Conservation (phyloP, 2,113 vertebrate genomes). For the Charina bottae region DNA sequence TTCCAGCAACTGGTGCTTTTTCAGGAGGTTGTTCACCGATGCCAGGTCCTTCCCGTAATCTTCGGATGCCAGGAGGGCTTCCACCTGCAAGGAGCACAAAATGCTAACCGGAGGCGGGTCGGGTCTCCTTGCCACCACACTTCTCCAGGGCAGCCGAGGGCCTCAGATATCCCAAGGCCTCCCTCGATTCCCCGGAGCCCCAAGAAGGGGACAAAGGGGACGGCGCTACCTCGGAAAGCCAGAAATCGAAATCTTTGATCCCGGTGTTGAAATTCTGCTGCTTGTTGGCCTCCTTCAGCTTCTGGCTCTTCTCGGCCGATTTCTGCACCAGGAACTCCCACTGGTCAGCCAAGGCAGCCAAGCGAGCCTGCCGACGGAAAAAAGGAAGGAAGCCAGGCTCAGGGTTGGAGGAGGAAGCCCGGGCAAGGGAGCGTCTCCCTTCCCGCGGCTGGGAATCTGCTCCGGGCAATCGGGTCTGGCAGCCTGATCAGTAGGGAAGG, state of each 20-base stretch:
- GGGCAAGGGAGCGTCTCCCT: neutral
- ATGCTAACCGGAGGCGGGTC: neutral
- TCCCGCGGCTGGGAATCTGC: neutral
- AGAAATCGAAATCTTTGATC: constrained; percentile 99
- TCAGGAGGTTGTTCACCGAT: constrained; percentile 97
- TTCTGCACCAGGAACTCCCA: constrained; percentile 99
- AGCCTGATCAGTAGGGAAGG: neutral
- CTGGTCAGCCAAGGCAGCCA: constrained; percentile 92
- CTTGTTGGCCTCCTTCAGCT: constrained; percentile 97
- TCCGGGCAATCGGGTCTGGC: neutral
- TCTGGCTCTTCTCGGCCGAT: constrained; percentile 98
- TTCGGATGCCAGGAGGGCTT: constrained; percentile 95
- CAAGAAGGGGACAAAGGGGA: neutral
- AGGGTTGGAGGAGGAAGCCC: accelerated
- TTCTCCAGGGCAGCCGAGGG: neutral
- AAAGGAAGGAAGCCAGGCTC: neutral
- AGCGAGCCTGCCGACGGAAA: constrained; percentile 76
- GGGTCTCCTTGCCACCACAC: too few relatives aligned
- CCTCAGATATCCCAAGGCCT: neutral
- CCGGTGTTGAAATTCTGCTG: constrained; percentile 99
- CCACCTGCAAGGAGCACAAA: constrained; percentile 78
- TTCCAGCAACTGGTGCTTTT: constrained; percentile 96
- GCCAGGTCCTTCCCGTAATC: constrained; percentile 98
- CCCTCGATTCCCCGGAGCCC: neutral
- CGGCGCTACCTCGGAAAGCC: constrained; percentile 91